Evolutionary conservation across 2,888 invertebrate genomes (phyloP).

Genomic region (Eilema sororculum): DNA sequence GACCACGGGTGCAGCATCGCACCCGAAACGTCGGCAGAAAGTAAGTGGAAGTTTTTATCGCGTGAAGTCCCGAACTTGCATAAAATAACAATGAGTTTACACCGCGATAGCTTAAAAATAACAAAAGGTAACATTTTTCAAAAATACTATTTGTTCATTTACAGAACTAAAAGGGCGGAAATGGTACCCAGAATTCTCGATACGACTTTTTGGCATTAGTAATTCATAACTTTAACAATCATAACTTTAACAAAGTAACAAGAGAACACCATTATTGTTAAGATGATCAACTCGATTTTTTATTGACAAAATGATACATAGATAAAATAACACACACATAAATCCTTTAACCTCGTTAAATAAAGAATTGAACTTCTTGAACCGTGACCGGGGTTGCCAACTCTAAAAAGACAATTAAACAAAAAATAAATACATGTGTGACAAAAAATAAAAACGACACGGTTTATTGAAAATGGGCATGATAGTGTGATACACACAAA

Average conservation of each 20-base stretch:
- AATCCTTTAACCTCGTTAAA: not conserved
- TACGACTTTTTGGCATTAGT: not conserved
- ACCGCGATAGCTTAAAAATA: no score
- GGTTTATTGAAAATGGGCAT: not conserved
- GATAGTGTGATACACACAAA: not conserved
- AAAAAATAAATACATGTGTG: not conserved
- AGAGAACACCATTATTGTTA: not conserved
- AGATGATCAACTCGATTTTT: not conserved
- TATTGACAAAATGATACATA: slow-evolving; percentile 7
- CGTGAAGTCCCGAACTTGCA: no score
- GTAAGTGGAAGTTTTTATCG: no score
- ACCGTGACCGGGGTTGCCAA: not conserved
- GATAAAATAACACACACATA: slow-evolving; percentile 5
- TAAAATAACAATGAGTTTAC: no score
- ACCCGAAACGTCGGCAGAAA: no score
- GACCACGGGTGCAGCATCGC: no score
- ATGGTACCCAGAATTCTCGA: no score
- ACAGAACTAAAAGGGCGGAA: no score
- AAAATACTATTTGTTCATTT: no score
- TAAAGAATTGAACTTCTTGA: slow-evolving; percentile 29
- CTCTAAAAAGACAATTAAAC: not conserved
- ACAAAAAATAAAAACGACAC: not conserved
- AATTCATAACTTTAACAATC: not conserved
- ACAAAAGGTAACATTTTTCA: no score
- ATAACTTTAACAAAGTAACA: not conserved